Evolutionary conservation across 2,888 invertebrate genomes (phyloP), one percentile per base, ranked within the genome.

Genomic region (Thereva unica): DNA sequence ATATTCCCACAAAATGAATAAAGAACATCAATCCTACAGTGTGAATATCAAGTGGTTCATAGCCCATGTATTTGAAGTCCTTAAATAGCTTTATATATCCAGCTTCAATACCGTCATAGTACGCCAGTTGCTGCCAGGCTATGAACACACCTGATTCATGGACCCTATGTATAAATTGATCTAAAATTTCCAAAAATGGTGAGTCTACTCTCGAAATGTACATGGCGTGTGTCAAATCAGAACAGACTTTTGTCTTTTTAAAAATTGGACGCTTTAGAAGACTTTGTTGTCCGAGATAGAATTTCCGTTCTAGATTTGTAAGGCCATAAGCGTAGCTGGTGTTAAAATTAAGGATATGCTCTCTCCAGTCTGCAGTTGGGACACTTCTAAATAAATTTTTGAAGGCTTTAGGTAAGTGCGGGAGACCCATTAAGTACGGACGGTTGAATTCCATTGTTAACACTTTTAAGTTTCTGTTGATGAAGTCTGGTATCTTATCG

Each of bases 161-260:
- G 2, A 69, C 57, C 2, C 72, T 68, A 47, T 74, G 55, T n/a
- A 73, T 72, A 37, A 75, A 76, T 5, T 70, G 70, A 67, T 73
- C 74, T 35, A 76, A 52, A 1, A 71, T 66, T 12, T 50, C 49
- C 56, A 73, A 72, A 52, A 73, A 75, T 8, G 74, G 74, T 6
- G 76, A 74, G 38, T 75, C 74, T 4, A 47, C 47, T 5, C 74
- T 72, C 69, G 75, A 59, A 4, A 74, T 56, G 64, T 75, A 75
- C 5, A 74, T 73, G n/a, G 74, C 61, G 0, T 74, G 73, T 37
- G 73, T 64, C 0, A 74, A 74, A 1, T 72, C 72, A 5, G 75
- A 68, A n/a, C 73, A 72, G 50, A 74, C 74, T 5, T 67, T 68
- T 0, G 72, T 72, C 1, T 70, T 47, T 35, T 72, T 73, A 5